phyloP scores from a whole-genome alignment of 2,113 vertebrate species.

The Murina feae region DNA sequence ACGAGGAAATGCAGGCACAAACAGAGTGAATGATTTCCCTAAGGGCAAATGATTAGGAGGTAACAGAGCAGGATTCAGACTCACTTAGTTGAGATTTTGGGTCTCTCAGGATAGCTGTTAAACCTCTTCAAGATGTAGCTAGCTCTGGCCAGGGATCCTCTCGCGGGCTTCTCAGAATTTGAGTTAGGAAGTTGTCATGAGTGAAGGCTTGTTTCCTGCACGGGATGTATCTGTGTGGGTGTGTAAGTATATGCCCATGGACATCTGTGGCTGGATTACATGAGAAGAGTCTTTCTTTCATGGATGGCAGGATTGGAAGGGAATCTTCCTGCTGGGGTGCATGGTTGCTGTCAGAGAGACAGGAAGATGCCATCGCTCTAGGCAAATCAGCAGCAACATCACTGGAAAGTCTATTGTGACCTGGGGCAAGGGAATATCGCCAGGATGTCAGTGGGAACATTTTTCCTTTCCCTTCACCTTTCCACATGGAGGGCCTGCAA shows the following conservation, averaged over 20 bases:
- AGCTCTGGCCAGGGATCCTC: background rate
- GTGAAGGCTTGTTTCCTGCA: background rate
- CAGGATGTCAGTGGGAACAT: background rate
- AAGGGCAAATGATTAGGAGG: background rate
- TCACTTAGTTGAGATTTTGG: background rate
- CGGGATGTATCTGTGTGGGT: background rate
- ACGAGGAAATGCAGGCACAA: background rate
- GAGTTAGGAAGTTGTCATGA: background rate
- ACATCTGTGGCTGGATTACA: background rate
- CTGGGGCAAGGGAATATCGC: background rate
- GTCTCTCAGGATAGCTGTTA: background rate
- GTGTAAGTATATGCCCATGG: background rate
- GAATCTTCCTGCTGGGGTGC: background rate
- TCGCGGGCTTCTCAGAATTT: background rate
- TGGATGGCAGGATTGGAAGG: background rate
- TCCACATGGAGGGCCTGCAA: background rate
- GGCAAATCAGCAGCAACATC: background rate
- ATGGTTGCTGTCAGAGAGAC: background rate
- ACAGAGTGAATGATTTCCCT: background rate
- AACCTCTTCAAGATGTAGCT: background rate
- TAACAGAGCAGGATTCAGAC: background rate
- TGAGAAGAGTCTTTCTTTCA: background rate
- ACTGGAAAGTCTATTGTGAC: background rate
- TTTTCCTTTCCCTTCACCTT: background rate
- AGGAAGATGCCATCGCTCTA: background rate